Conservation (phyloP, 2,888 invertebrate genomes). For the Alcis repandata region DNA sequence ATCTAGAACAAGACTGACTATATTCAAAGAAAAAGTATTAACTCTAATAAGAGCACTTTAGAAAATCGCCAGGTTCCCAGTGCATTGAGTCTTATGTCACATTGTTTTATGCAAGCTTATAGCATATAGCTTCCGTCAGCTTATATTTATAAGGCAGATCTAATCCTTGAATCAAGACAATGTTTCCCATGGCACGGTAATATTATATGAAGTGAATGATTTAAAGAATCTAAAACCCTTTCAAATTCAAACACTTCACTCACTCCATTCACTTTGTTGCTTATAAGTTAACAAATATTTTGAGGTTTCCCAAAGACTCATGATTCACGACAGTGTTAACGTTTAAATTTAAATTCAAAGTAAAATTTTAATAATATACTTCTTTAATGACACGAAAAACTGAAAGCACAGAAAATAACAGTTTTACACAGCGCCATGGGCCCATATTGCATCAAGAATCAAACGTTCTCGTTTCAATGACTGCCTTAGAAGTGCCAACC, state of each 20-base stretch:
- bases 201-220: not conserved
- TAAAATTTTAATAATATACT: too few species aligned
- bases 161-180: not conserved
- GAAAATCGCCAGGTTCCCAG: constrained; percentile 24
- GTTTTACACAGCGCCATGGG: not conserved
- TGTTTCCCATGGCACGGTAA: not conserved
- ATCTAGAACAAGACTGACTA: constrained; percentile 19
- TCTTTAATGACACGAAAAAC: not conserved
- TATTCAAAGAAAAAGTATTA: constrained; percentile 14
- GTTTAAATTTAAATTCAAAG: too few species aligned
- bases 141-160: constrained; percentile 9
- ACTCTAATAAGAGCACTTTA: constrained; percentile 2
- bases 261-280: too few species aligned
- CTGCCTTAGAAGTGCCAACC: constrained; percentile 5
- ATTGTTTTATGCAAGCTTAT: constrained; percentile 5
- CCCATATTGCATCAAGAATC: not conserved
- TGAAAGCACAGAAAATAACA: not conserved
- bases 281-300: too few species aligned
- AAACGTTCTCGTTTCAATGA: not conserved
- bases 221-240: not conserved
- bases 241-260: not conserved
- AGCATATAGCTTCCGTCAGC: constrained; percentile 12
- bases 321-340: too few species aligned
- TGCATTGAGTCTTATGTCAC: constrained; percentile 1
- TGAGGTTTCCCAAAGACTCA: too few species aligned